Base-by-base conservation (phyloP, 2,888 invertebrate species). In the Eilema depressum region DNA sequence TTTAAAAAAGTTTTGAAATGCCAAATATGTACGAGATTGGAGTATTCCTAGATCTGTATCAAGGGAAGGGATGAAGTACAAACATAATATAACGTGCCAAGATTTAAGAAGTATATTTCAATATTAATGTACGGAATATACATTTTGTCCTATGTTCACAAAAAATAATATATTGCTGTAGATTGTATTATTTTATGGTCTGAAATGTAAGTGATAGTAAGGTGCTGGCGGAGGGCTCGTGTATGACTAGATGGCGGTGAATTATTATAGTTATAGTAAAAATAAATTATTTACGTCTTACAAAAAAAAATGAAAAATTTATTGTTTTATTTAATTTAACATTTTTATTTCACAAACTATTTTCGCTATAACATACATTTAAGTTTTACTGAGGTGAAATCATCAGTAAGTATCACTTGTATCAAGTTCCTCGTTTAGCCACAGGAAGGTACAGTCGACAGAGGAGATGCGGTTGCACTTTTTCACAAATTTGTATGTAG, bases 271-370 rank as follows among this genome's bases (percentile, higher is more conserved):
- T 73, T 80, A 68, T 83, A 84, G 53, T 53, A n/a, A 79, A 78
- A 75, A 79, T 83, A 83, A 86, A 84, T 83, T 86, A 86, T 86
- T 83, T 83, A 84, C 78, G 73, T 78, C 82, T 78, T 76, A 79
- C 78, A 84, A 78, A 78, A 76, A 76, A 80, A 80, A 84, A 80
- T 76, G 83, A 82, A 78, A 74, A 74, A 75, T 81, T 70, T 74
- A 74, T 73, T 79, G 80, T 86, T 66, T 66, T 33, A 23, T 7
- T 79, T 84, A 77, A 75, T 82, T 85, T 11, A 73, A 75, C 73
- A 69, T 69, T 59, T 62, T 63, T n/a, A n/a, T n/a, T 65, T 64
- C 53, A n/a, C 53, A 10, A 53, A 47, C 2, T 20, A 47, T 41
- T 37, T 37, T 37, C 12, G 12, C 33, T 37, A 37, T 37, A 37